A percentile compares a stretch with the other conserved stretches of the same genome.
phyloP scores from a whole-genome alignment of 1,140 invertebrate genomes.

The Andricus grossulariae region DNA sequence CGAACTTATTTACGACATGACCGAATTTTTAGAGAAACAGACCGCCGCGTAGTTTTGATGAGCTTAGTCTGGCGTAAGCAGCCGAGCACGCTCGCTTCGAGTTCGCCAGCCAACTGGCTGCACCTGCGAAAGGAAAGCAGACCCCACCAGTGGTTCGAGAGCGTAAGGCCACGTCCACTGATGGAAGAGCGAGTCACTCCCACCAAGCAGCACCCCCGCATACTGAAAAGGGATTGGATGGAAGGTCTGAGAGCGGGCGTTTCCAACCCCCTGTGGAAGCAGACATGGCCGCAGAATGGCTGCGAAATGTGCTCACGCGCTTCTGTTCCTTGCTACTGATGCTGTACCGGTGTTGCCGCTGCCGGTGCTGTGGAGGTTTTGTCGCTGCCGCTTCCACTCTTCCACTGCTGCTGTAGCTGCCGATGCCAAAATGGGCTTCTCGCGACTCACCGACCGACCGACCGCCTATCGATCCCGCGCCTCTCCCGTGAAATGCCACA shows the following conservation, averaged over 20 bases:
- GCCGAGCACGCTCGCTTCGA: constrained; percentile 65
- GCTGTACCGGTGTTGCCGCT: constrained; percentile 1
- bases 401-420: constrained; percentile 42
- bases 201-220: constrained; percentile 46
- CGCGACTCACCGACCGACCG: constrained; percentile 50
- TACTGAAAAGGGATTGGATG: constrained; percentile 48
- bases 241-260: constrained; percentile 50
- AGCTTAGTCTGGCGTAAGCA: background rate
- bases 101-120: constrained; percentile 69
- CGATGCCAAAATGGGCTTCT: constrained; percentile 42
- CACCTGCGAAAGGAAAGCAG: constrained; percentile 56
- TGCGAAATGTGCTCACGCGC: constrained; percentile 56
- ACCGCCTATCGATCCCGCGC: constrained; percentile 54
- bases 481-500: constrained; percentile 58
- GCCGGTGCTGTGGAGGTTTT: background rate
- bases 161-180: constrained; percentile 57
- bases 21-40: background rate
- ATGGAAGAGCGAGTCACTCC: constrained; percentile 42
- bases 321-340: constrained; percentile 31
- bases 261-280: constrained; percentile 45
- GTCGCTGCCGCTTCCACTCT: constrained; percentile 44
- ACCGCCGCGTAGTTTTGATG: background rate
- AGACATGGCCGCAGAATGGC: constrained; percentile 70
- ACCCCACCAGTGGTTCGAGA: constrained; percentile 44
- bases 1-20: too few species aligned